phyloP scores from a whole-genome alignment of 2,113 vertebrate species.

The Hyaena hyaena region DNA sequence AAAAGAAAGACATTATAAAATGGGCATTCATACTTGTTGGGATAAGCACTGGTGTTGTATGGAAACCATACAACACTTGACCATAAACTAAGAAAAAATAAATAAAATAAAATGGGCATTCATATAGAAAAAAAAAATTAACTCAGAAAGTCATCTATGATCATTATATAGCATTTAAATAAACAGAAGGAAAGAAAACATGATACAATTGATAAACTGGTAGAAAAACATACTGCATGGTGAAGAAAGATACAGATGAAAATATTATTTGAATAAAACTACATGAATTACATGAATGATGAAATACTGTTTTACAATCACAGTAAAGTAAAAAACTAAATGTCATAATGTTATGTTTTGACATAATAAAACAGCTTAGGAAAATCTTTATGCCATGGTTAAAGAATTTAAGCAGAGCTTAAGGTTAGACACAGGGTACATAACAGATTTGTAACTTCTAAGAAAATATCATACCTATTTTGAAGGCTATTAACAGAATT shows the following conservation, averaged over 20 bases:
- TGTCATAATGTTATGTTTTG: not conserved
- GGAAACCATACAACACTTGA: no score
- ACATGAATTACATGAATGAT: not conserved
- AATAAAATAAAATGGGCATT: not conserved
- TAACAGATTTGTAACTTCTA: not conserved
- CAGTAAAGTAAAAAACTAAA: not conserved
- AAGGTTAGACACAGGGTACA: not conserved
- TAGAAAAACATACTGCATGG: not conserved
- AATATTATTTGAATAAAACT: conserved; percentile 37
- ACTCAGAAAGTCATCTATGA: not conserved
- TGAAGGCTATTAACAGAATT: not conserved
- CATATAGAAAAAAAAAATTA: not conserved
- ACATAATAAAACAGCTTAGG: not conserved
- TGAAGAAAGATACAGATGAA: not conserved
- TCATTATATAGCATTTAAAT: not conserved
- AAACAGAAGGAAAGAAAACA: conserved; percentile 10
- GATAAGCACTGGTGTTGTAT: no score
- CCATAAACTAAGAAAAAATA: no score
- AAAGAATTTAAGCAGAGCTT: conserved; percentile 24
- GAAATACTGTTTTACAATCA: not conserved
- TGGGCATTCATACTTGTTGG: not conserved
- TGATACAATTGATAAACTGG: not conserved
- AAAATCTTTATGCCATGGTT: conserved; percentile 27
- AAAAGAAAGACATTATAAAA: not conserved
- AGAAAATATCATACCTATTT: not conserved